Conservation (phyloP, 2,113 vertebrate species). For the Hippoglossus stenolepis region DNA sequence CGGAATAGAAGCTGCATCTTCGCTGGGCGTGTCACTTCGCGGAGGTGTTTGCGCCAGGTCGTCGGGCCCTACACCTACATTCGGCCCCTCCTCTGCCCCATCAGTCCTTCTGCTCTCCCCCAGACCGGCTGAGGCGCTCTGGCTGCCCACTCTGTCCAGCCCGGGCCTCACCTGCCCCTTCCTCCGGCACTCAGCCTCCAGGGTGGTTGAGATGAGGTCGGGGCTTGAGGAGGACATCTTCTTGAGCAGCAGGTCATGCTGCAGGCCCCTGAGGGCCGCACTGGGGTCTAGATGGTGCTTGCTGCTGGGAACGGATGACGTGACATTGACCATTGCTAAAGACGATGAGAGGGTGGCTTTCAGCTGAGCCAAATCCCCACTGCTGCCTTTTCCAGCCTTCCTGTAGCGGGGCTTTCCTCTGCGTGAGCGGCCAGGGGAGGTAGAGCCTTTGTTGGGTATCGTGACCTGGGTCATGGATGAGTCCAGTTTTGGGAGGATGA, state of each 20-base stretch:
- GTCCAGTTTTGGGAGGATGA: conserved; percentile 93
- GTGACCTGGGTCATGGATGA: conserved; percentile 91
- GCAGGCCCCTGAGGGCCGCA: conserved; percentile 84
- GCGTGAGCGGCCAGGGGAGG: conserved; percentile 90
- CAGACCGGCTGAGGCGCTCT: conserved; percentile 78
- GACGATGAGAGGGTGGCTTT: conserved; percentile 84
- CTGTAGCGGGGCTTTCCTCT: conserved; percentile 91
- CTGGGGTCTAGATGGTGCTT: conserved; percentile 84
- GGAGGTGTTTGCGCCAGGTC: conserved; percentile 79
- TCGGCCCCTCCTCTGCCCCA: conserved; percentile 37
- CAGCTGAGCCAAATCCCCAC: conserved; percentile 88
- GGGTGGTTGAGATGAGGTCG: conserved; percentile 90
- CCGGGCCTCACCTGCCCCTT: conserved; percentile 70
- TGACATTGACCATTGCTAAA: conserved; percentile 69
- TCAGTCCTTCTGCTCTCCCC: conserved; percentile 58
- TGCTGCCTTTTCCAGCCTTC: conserved; percentile 89
- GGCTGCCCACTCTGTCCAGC: conserved; percentile 78
- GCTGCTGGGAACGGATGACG: conserved; percentile 67
- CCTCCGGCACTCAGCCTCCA: conserved; percentile 81
- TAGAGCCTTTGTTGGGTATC: conserved; percentile 91
- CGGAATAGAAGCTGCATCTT: conserved; percentile 87
- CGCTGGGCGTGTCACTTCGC: conserved; percentile 85
- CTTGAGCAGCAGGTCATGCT: conserved; percentile 88
- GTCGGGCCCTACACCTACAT: conserved; percentile 64
- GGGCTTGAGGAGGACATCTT: conserved; percentile 94